Conservation (phyloP, 2,888 invertebrate species). For the Achlya flavicornis region DNA sequence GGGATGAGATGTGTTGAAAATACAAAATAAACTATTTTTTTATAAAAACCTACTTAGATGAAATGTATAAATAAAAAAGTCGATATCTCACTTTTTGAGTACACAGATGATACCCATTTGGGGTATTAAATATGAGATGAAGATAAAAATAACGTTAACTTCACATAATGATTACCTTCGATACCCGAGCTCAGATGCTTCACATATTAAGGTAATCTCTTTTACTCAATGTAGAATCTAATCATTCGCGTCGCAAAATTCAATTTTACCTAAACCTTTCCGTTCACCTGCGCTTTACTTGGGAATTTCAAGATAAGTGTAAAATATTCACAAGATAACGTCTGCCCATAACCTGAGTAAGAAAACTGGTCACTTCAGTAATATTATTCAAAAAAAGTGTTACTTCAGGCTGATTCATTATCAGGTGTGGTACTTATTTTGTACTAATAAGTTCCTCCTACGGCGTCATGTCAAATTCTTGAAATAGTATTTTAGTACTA, state of each 20-base stretch:
- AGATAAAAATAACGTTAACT: not conserved
- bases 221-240: slow-evolving; percentile 22
- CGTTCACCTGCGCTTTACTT: slow-evolving; percentile 14
- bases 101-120: not conserved
- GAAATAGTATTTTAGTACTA: too few relatives aligned
- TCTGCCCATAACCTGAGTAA: not conserved
- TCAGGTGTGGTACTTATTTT: too few relatives aligned
- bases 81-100: not conserved
- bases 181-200: not conserved
- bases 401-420: too few relatives aligned
- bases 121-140: too few relatives aligned
- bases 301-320: not conserved
- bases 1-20: too few relatives aligned
- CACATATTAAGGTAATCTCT: slow-evolving; percentile 9
- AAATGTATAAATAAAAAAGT: not conserved
- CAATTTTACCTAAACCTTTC: slow-evolving; percentile 26
- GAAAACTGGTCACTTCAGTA: too few relatives aligned
- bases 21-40: too few relatives aligned
- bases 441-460: too few relatives aligned
- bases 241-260: slow-evolving; percentile 26
- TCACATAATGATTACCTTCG: slow-evolving; percentile 4
- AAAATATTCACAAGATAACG: not conserved
- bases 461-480: too few relatives aligned
- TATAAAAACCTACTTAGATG: slow-evolving; percentile 13
- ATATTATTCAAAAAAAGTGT: too few relatives aligned